phyloP scores from a whole-genome alignment of 2,113 vertebrate genomes.

The Daboia siamensis region DNA sequence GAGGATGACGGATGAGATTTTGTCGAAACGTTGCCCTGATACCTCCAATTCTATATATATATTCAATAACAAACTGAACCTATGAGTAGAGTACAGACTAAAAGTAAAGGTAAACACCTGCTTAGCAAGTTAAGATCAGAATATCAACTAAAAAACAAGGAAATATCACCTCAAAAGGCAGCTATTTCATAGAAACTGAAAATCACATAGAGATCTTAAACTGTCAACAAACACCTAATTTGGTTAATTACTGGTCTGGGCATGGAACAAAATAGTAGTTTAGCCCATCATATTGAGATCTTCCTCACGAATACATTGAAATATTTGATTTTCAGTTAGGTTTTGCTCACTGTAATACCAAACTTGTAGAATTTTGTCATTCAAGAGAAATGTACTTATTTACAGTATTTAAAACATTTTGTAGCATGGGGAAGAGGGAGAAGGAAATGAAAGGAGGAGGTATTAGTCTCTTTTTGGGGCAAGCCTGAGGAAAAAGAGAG shows the following conservation, averaged over 20 bases:
- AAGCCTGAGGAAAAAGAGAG: no score
- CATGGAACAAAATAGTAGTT: rapidly evolving
- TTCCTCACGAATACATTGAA: slow-evolving; percentile 14
- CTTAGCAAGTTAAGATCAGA: slow-evolving; percentile 48
- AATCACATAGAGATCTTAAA: slow-evolving; percentile 16
- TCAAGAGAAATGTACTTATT: neutral
- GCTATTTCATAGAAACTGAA: slow-evolving; percentile 34
- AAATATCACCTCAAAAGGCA: slow-evolving; percentile 31
- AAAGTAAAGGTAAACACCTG: slow-evolving; percentile 57
- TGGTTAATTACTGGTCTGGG: slow-evolving; percentile 22
- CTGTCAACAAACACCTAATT: slow-evolving; percentile 30
- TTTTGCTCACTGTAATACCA: neutral
- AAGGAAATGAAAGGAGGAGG: neutral
- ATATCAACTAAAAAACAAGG: slow-evolving; percentile 39
- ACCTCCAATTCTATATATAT: no score
- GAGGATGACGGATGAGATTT: no score
- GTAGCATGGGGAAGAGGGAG: neutral
- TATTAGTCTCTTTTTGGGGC: neutral
- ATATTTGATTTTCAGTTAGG: slow-evolving; percentile 12
- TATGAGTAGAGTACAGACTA: slow-evolving; percentile 30
- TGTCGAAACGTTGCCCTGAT: no score
- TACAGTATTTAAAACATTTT: neutral
- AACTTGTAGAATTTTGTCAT: neutral
- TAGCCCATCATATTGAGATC: neutral
- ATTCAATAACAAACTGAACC: slow-evolving; percentile 30